phyloP scores from a whole-genome alignment of 37 sponge, comb jelly and placozoan species.

The Agelas oroides region DNA sequence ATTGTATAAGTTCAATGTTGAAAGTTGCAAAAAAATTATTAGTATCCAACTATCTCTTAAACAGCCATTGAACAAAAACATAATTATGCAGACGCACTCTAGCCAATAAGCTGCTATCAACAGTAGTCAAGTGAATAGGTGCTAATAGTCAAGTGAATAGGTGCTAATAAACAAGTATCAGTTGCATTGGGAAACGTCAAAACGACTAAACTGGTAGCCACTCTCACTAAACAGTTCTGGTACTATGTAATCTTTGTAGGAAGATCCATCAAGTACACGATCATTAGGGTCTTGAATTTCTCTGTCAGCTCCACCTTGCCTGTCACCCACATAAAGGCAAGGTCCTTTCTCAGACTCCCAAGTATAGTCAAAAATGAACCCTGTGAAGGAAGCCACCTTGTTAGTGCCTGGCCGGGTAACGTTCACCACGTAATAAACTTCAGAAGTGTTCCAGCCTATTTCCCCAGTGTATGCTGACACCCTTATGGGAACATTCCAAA shows the following conservation, averaged over 20 bases:
- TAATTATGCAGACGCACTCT: too few relatives aligned
- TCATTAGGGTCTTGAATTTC: slow-evolving; percentile 29
- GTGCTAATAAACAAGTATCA: too few relatives aligned
- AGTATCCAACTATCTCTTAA: too few relatives aligned
- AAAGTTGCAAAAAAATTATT: too few relatives aligned
- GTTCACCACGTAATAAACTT: slow-evolving; percentile 13
- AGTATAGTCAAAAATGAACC: slow-evolving; percentile 35
- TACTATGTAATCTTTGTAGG: slow-evolving; percentile 22
- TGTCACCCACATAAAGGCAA: slow-evolving; percentile 69
- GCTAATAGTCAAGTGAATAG: too few relatives aligned
- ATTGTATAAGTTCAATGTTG: too few relatives aligned
- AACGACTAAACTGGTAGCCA: slow-evolving; percentile 10
- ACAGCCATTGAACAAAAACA: too few relatives aligned
- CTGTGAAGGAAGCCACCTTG: slow-evolving; percentile 42
- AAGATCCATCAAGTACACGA: slow-evolving; percentile 58
- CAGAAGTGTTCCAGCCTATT: background rate
- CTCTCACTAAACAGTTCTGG: slow-evolving; percentile 4
- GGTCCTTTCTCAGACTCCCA: slow-evolving; percentile 36
- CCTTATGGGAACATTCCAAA: slow-evolving; percentile 77
- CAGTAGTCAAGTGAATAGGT: too few relatives aligned
- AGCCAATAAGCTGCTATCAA: too few relatives aligned
- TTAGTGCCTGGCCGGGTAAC: background rate
- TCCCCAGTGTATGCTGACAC: slow-evolving; percentile 33
- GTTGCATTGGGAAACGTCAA: slow-evolving; percentile 4
- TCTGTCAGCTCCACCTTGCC: slow-evolving; percentile 45